Evolutionary conservation across 2,113 vertebrate species (phyloP), one percentile per base, ranked within the genome.

Genomic region (Turdus rufiventris): DNA sequence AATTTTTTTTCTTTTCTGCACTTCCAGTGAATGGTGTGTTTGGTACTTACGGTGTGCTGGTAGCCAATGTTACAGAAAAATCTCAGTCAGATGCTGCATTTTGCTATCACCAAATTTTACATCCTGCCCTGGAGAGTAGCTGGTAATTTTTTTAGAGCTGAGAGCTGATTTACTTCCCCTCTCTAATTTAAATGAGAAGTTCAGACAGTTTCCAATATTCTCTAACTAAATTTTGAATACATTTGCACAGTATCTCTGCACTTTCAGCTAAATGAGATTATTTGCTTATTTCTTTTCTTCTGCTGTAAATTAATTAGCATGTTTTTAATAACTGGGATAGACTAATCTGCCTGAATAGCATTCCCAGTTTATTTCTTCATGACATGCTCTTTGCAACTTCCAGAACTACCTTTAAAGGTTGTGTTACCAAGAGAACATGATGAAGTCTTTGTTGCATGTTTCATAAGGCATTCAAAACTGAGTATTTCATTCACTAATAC

Each of bases 21-120:
- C 2, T 63, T 25, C 10, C 38, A 60, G 8, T 65, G 26, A 74
- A 31, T 66, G 54, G 2, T 45, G 29, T 50, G 19, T 54, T 82
- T 28, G 21, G 6, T 56, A 21, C 26, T 72, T 77, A 6, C 0
- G 0, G 3, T 74, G 10, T 58, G 19, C 33, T 54, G 6, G 18
- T 86, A 71, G 34, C 16, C 36, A 61, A 1, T 53, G 9, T 51
- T 88, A 40, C 31, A 63, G 38, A 56, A 50, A 61, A 71, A 6
- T 81, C 25, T 70, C 15, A 15, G 18, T 61, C 11, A 67, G 34
- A 50, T 75, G 33, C 28, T 68, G 58, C 60, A 57, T 61, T 73
- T 50, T 85, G 6, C 36, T 76, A 1, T 76, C 17, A 34, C 9
- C 54, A 80, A 29, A 88, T 63, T 71, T 91, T 68, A 8, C 18